Evolutionary conservation across 2,797 vertebrate species (phyloP).

Genomic region (Adrianichthys oophorus): DNA sequence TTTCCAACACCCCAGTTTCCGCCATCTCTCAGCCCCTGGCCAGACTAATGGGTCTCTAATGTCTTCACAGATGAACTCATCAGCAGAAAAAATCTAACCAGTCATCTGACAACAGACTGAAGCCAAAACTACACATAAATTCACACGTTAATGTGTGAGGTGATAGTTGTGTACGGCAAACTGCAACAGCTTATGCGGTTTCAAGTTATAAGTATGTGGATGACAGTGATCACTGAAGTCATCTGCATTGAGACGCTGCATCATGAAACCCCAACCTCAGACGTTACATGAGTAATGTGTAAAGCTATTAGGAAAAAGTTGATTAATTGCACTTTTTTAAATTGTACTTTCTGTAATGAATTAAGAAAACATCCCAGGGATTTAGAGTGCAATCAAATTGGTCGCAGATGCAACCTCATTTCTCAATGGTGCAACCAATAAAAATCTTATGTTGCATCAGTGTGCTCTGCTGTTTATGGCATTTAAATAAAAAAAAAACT

Average conservation of each 20-base stretch:
- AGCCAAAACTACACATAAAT: slow-evolving; percentile 57
- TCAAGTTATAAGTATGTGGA: slow-evolving; percentile 35
- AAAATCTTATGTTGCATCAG: too few relatives aligned
- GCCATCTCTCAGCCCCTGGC: slow-evolving; percentile 39
- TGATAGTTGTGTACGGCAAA: slow-evolving; percentile 44
- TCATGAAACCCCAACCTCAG: slow-evolving; percentile 39
- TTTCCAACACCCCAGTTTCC: slow-evolving; percentile 58
- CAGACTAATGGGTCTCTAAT: slow-evolving; percentile 52
- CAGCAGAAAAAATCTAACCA: slow-evolving; percentile 61
- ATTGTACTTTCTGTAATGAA: background rate
- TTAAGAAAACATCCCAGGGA: background rate
- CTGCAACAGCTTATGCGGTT: slow-evolving; percentile 40
- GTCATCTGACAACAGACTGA: slow-evolving; percentile 51
- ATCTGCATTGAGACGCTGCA: slow-evolving; percentile 31
- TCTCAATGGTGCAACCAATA: too few relatives aligned
- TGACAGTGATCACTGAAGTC: slow-evolving; percentile 19
- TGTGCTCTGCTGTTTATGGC: too few relatives aligned
- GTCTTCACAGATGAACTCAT: slow-evolving; percentile 67
- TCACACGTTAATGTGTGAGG: slow-evolving; percentile 43
- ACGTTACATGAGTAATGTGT: slow-evolving; percentile 20
- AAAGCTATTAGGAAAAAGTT: background rate
- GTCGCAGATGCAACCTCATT: too few relatives aligned
- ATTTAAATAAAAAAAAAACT: too few relatives aligned
- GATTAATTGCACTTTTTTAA: background rate
- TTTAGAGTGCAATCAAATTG: too few relatives aligned